Evolutionary conservation across 1,140 invertebrate genomes (phyloP), one percentile per base, ranked within the genome.

Genomic region (Pentalonia nigronervosa): DNA sequence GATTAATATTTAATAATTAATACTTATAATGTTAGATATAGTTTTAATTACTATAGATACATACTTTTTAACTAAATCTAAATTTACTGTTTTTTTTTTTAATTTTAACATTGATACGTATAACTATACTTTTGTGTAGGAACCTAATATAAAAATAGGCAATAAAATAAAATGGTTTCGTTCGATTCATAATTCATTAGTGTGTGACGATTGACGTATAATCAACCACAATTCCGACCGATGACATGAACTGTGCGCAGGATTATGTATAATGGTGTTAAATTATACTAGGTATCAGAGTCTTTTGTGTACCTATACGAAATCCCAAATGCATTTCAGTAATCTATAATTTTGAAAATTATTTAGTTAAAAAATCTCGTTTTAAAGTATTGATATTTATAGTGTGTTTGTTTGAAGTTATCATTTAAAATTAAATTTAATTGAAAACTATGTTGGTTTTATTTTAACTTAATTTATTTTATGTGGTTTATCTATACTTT

Each of bases 141-240:
- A 7, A n/a, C 30, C 60, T 67, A 36, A 36, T 56, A 23, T n/a
- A 36, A 89, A 41, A 53, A 34, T 89, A 53, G 20, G 23, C 48
- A 17, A 56, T 56, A 6, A 53, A 89, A 89, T 89, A 56, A 56
- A 89, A 89, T 41, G 21, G 9, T 41, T 89, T 56, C 45, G 11
- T 53, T 89, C 9, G 9, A 89, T 89, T 56, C 88, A 25, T 89
- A 89, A 89, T 56, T 89, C 88, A 53, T 56, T 56, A 25, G 34
- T 89, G 88, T 56, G 48, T 89, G 50, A 90, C 89, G 88, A 41
- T 9, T 89, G 48, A 67, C 25, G 56, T 60, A 23, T 90, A 90
- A 90, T 90, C 89, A 90, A 90, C 89, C 89, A 67, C 36, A 48
- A 67, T 67, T 60, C 56, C 56, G 67, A 45, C 17, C 14, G 11